Percentiles rank a stretch among this genome's conserved stretches.
Evolutionary conservation across 2,113 vertebrate genomes (phyloP).

Genomic region (Cairina moschata): DNA sequence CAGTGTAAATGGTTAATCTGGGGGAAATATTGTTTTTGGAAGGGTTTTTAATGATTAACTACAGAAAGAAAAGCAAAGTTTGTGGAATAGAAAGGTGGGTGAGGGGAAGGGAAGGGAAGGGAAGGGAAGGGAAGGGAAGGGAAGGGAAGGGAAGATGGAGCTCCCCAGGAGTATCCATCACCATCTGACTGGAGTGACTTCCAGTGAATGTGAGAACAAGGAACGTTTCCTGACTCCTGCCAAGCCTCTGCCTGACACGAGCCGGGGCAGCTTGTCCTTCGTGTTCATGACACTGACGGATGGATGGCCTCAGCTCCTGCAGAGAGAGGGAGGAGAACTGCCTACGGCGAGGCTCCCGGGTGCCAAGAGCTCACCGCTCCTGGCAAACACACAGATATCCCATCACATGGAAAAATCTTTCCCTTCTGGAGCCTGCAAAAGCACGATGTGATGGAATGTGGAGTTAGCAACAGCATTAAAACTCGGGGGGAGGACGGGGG

Average conservation of each 20-base stretch:
- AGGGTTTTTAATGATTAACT: neutral
- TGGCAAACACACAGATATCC: neutral
- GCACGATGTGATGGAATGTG: neutral
- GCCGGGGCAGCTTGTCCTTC: neutral
- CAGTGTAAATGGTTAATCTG: neutral
- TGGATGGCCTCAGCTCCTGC: neutral
- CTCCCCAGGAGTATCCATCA: neutral
- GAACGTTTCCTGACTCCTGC: neutral
- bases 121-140: neutral
- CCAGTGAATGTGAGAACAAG: neutral
- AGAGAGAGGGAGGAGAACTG: neutral
- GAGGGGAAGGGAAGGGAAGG: neutral
- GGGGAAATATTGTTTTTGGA: neutral
- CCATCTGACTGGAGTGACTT: neutral
- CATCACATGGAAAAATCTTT: neutral
- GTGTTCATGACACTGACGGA: fast-evolving
- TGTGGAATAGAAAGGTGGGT: neutral
- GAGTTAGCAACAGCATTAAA: neutral
- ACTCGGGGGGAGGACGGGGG: fast-evolving
- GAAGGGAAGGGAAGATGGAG: neutral
- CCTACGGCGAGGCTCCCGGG: fast-evolving
- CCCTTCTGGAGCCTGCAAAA: neutral
- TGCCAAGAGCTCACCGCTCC: neutral
- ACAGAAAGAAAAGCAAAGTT: neutral
- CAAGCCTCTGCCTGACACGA: neutral